Evolutionary conservation across 92 coral and sea anemone species (phyloP).

Genomic region (Siderastrea siderea): DNA sequence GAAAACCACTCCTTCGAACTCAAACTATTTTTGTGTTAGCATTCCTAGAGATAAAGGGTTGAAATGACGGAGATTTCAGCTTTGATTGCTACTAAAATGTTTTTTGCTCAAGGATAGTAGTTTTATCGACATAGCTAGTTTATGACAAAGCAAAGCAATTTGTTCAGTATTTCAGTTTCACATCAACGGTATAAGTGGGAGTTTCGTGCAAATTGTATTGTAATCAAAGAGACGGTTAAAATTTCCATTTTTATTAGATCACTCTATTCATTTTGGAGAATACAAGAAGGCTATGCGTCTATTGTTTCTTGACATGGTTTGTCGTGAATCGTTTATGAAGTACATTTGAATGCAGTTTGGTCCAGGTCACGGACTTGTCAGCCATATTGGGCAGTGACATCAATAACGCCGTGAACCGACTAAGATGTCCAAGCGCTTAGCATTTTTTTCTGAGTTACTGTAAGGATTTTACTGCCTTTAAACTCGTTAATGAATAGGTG

Average conservation of each 20-base stretch:
- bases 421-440: not conserved
- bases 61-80: not conserved
- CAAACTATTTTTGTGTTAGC: not conserved
- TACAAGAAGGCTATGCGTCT: constrained; percentile 5
- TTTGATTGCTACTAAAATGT: too few species aligned
- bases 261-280: constrained; percentile 10
- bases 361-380: not conserved
- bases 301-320: constrained; percentile 8
- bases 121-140: too few species aligned
- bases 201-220: not conserved
- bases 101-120: too few species aligned
- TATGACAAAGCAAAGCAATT: not conserved
- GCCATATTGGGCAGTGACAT: not conserved
- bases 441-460: not conserved
- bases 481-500: constrained; percentile 21
- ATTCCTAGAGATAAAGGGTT: not conserved
- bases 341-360: not conserved
- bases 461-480: not conserved
- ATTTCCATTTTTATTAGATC: constrained; percentile 19
- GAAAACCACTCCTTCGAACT: not conserved
- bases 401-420: too few species aligned
- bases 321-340: not conserved
- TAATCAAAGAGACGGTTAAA: constrained; percentile 6
- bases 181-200: not conserved
- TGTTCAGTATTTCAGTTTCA: not conserved